Conservation (phyloP, 2,888 invertebrate species). For the Cryptops parisi region DNA sequence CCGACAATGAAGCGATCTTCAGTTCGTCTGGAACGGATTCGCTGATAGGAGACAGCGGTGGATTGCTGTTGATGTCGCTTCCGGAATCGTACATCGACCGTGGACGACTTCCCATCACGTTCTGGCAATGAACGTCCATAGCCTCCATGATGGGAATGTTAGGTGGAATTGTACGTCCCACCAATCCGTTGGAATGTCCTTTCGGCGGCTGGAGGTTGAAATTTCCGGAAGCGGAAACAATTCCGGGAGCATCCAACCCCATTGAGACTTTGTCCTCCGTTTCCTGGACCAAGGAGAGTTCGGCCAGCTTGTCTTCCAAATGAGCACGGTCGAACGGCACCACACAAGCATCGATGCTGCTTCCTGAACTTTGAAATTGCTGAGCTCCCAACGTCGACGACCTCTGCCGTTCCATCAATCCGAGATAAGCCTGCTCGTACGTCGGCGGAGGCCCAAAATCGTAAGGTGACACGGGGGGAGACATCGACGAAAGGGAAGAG, state of each 20-base stretch:
- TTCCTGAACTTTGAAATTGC: neutral
- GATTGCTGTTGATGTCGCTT: constrained; percentile 31
- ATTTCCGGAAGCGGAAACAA: neutral
- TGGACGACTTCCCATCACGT: constrained; percentile 8
- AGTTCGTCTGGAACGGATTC: constrained; percentile 25
- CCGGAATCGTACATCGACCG: constrained; percentile 18
- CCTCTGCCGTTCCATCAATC: constrained; percentile 19
- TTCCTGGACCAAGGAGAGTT: constrained; percentile 9
- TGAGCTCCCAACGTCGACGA: constrained; percentile 16
- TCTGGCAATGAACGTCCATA: no score
- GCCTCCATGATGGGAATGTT: constrained; percentile 11
- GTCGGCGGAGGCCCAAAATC: constrained; percentile 42
- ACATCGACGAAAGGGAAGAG: constrained; percentile 71
- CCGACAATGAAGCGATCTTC: constrained; percentile 32
- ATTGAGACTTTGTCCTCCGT: neutral
- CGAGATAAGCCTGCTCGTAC: constrained; percentile 48
- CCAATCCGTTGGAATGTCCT: neutral
- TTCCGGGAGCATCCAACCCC: neutral
- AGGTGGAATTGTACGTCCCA: constrained; percentile 3
- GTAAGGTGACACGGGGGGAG: constrained; percentile 63
- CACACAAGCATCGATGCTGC: neutral
- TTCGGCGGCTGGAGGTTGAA: neutral
- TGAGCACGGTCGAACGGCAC: constrained; percentile 8
- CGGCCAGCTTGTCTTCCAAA: constrained; percentile 14
- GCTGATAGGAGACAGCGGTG: constrained; percentile 32